A percentile compares a stretch with the other conserved stretches of the same genome.
Conservation (phyloP, 2,888 invertebrate genomes). For the Calliphora vomitoria region DNA sequence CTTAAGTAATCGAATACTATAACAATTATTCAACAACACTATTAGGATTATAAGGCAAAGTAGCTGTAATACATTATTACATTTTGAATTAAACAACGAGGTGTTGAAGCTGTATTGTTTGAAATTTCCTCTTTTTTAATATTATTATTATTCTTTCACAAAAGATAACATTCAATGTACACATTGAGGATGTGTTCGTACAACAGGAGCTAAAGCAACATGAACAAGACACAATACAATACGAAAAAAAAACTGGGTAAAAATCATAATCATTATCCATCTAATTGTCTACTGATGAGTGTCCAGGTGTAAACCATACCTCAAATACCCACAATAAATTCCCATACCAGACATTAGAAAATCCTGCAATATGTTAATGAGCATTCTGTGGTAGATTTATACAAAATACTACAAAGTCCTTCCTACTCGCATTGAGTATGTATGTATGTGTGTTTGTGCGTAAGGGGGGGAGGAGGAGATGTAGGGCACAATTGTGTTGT, state of each 20-base stretch:
- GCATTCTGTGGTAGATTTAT: slow-evolving; percentile 54
- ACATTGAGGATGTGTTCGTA: background rate
- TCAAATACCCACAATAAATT: slow-evolving; percentile 61
- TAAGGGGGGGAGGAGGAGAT: background rate
- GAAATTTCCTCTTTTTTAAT: slow-evolving; percentile 28
- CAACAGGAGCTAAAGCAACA: slow-evolving; percentile 31
- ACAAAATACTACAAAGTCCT: background rate
- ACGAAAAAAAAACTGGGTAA: background rate
- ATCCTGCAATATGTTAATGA: slow-evolving; percentile 70
- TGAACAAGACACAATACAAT: slow-evolving; percentile 2
- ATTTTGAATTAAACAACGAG: slow-evolving; percentile 48
- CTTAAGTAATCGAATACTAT: slow-evolving; percentile 3
- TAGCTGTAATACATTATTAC: slow-evolving; percentile 27
- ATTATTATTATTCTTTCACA: slow-evolving; percentile 59
- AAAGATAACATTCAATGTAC: slow-evolving; percentile 59
- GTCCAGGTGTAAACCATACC: slow-evolving; percentile 60
- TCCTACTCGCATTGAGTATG: background rate
- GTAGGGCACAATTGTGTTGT: background rate
- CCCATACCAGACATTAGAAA: slow-evolving; percentile 62
- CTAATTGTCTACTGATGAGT: slow-evolving; percentile 70
- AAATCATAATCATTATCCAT: slow-evolving; percentile 63
- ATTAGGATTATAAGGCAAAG: background rate
- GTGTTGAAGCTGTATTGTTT: slow-evolving; percentile 67
- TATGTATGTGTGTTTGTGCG: background rate
- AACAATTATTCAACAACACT: slow-evolving; percentile 25